These are phyloP conservation scores for Enteromius afrohamiltoni DNA, from an alignment of 2,797 vertebrate species.

Conservation along the genomic window DNA sequence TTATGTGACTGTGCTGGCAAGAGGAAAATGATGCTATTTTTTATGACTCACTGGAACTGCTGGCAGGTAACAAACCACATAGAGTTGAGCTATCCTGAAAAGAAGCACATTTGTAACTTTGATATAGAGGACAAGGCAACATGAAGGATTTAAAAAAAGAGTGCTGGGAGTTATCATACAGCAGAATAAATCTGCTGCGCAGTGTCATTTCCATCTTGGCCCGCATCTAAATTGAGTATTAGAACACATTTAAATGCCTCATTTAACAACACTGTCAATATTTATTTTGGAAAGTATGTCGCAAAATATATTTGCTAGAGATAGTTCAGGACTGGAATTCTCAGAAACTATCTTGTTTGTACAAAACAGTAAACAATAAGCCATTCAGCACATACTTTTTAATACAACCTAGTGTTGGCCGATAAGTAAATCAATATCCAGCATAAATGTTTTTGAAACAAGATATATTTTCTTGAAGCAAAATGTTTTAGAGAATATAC, in stretches of 20 bases:
- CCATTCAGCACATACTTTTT: not conserved
- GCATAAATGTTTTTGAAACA: not conserved
- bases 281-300: constrained; percentile 8
- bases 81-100: constrained; percentile 88
- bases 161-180: not conserved
- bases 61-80: constrained; percentile 86
- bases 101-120: constrained; percentile 33
- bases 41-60: constrained; percentile 85
- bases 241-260: constrained; percentile 26
- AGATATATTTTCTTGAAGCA: not conserved
- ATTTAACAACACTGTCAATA: constrained; percentile 39
- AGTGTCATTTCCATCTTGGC: constrained; percentile 37
- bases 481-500: not conserved
- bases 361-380: not conserved
- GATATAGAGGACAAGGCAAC: not conserved
- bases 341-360: constrained; percentile 8
- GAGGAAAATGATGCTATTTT: constrained; percentile 7
- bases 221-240: constrained; percentile 34
- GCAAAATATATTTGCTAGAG: constrained; percentile 12
- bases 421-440: not conserved
- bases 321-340: not conserved
- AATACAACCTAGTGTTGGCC: not conserved
- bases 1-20: constrained; percentile 15
- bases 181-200: not conserved
- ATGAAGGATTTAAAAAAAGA: constrained; percentile 7